phyloP scores from a whole-genome alignment of 2,797 vertebrate genomes.

The Neosalanx taihuensis region DNA sequence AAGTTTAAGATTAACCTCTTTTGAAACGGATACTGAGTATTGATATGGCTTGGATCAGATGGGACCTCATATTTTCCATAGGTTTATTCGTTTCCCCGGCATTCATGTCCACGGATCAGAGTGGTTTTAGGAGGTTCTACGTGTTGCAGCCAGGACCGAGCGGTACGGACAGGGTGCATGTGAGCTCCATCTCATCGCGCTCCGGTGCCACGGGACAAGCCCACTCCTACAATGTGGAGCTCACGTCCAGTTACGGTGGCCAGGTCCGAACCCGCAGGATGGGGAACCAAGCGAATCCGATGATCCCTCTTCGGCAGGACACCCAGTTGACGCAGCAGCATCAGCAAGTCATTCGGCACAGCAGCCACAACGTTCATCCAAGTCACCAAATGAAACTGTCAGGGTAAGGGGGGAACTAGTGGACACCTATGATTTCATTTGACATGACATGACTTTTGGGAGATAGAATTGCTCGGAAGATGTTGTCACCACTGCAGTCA shows the following conservation, averaged over 20 bases:
- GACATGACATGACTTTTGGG: not conserved
- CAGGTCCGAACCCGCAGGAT: constrained; percentile 84
- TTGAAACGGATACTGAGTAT: not conserved
- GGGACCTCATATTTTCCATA: constrained; percentile 73
- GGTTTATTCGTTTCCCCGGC: constrained; percentile 63
- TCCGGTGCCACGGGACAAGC: constrained; percentile 60
- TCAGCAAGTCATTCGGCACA: constrained; percentile 59
- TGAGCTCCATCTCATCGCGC: constrained; percentile 70
- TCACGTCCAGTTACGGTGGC: constrained; percentile 63
- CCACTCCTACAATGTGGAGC: constrained; percentile 77
- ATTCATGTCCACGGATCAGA: constrained; percentile 67
- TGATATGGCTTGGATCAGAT: constrained; percentile 72
- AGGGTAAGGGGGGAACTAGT: constrained; percentile 63
- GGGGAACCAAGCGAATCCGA: constrained; percentile 66
- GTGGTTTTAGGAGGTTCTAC: constrained; percentile 77
- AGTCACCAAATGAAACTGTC: constrained; percentile 63
- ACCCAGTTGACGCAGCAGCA: constrained; percentile 53
- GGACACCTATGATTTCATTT: not conserved
- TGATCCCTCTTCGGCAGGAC: constrained; percentile 66
- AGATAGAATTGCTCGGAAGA: not conserved
- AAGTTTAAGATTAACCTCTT: constrained; percentile 15
- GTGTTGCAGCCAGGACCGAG: constrained; percentile 80
- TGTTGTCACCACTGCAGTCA: not conserved
- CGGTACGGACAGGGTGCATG: constrained; percentile 61
- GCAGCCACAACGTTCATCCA: constrained; percentile 49